Base-by-base conservation (phyloP, 2,888 invertebrate genomes). In the Tipula confusa region DNA sequence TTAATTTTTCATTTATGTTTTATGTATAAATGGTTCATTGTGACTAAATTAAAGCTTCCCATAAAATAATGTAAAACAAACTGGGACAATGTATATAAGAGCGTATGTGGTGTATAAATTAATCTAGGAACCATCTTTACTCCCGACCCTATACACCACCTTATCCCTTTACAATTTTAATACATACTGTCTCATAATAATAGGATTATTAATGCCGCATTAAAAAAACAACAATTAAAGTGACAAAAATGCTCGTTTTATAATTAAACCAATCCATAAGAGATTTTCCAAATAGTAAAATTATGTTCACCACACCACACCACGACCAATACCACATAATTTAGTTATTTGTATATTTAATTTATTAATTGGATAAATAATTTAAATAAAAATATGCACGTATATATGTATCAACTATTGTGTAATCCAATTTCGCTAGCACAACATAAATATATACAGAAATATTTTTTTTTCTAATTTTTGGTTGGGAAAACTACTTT, bases 361-460 rank as follows among this genome's bases (percentile, higher is more conserved):
- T 64, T 24, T 64, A 64, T 64, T 64, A 64, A 64, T 64, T 64
- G 64, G 64, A 64, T 64, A 64, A 24, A 64, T 43, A 43, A 33
- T 33, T 33, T 15, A 11, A 64, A 24, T 24, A 24, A 6, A 24
- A 64, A 43, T 36, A 11, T 36, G 11, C 36, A 9, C 36, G 36
- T 36, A 36, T 36, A 36, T 36, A 11, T 7, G 11, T 11, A 36
- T 36, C 9, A 64, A 64, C 64, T 64, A 24, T 64, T 24, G 18
- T 64, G 64, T 64, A 64, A 64, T 64, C 64, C 64, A 64, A 64
- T 64, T 64, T 64, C 64, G 24, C 6, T 24, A 64, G 7, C n/a
- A 15, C 15, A n/a, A 1, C 43, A n/a, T 64, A 64, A 24, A 15
- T 15, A 9, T 43, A 43, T 43, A 15, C 4, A 33, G 7, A 9